These are phyloP conservation scores for Oryctolagus cuniculus DNA, from an alignment of 2,113 vertebrate species.

Conservation along the genomic window mOryCun1.1 NC_091440.1:95079001-95079500, in stretches of 20 bases:
- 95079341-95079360: neutral
- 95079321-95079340: neutral
- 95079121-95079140: too few relatives aligned
- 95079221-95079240: neutral
- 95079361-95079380: fast-evolving
- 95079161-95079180: too few relatives aligned
- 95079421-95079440: neutral
- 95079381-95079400: neutral
- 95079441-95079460: neutral
- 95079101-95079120: too few relatives aligned
- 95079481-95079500: neutral
- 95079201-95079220: neutral
- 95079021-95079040: neutral
- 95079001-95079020: neutral
- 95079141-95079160: neutral
- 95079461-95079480: neutral
- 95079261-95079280: neutral
- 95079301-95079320: neutral
- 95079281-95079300: too few relatives aligned
- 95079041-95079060: neutral
- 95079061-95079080: neutral
- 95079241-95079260: neutral
- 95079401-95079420: neutral
- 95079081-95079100: too few relatives aligned
- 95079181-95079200: neutral